Evolutionary conservation across 1,140 invertebrate species (phyloP).

Genomic region (Oedothorax gibbosus): DNA sequence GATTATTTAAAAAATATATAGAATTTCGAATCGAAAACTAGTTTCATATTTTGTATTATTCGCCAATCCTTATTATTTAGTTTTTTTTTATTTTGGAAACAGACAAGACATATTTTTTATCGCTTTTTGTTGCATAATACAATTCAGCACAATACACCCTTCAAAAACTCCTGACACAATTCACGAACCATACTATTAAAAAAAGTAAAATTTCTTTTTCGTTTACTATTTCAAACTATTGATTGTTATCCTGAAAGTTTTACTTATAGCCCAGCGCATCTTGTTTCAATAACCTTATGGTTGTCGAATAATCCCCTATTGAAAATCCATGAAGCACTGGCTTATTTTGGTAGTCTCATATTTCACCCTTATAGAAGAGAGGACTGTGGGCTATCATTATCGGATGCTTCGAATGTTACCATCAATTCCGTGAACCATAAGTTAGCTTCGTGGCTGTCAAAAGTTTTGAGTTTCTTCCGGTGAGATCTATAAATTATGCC

Average conservation of each 20-base stretch:
- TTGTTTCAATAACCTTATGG: no score
- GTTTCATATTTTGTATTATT: not conserved
- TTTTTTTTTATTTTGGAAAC: not conserved
- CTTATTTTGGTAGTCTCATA: not conserved
- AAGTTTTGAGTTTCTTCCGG: slow-evolving; percentile 27
- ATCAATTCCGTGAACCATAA: not conserved
- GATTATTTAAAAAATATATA: not conserved
- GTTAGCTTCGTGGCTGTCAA: slow-evolving; percentile 15
- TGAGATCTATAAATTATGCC: slow-evolving; percentile 10
- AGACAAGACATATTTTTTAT: no score
- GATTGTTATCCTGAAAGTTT: no score
- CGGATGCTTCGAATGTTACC: slow-evolving; percentile 9
- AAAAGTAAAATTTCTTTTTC: no score
- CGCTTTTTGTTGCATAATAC: no score
- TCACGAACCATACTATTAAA: no score
- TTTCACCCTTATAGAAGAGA: not conserved
- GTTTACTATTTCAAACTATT: no score
- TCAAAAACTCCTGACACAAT: no score
- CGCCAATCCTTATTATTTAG: not conserved
- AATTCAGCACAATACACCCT: no score
- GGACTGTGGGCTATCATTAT: slow-evolving; percentile 17
- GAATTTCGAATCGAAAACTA: not conserved
- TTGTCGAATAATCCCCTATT: no score
- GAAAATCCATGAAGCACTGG: no score
- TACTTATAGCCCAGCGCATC: no score